Conservation (phyloP, 2,113 vertebrate species). For the Philantomba maxwellii region DNA sequence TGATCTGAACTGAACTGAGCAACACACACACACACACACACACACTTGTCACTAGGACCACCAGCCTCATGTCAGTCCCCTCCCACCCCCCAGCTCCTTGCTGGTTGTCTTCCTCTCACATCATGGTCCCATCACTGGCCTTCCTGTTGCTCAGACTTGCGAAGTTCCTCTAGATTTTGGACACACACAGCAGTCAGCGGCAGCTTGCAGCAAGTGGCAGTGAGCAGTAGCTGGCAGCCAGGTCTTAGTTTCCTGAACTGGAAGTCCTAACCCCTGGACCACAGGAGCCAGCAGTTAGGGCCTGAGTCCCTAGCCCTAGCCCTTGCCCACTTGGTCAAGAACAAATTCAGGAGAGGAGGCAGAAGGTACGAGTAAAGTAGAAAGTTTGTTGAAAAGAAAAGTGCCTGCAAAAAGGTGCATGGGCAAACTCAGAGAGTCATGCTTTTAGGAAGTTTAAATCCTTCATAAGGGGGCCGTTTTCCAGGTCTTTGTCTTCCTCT, state of each 20-base stretch:
- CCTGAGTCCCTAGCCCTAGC: background rate
- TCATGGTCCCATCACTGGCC: rapidly evolving
- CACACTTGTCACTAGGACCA: background rate
- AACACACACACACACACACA: background rate
- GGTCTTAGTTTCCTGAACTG: background rate
- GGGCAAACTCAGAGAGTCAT: background rate
- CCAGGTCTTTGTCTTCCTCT: background rate
- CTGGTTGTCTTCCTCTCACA: background rate
- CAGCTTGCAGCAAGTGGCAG: background rate
- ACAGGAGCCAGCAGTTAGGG: background rate
- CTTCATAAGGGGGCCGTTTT: background rate
- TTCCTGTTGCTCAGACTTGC: background rate
- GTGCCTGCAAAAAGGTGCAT: background rate
- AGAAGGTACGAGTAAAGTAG: background rate
- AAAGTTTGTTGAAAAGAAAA: background rate
- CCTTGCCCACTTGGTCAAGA: background rate
- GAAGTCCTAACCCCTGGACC: background rate
- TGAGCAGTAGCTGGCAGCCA: background rate
- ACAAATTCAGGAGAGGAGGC: background rate
- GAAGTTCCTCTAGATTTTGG: background rate
- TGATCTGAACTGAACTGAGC: background rate
- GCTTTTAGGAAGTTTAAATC: background rate
- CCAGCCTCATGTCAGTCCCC: rapidly evolving
- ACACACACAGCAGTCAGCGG: background rate
- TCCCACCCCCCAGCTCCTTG: background rate